A percentile compares a stretch with the other conserved stretches of the same genome.
phyloP scores from a whole-genome alignment of 2,113 vertebrate species.

The Todiramphus saurophagus region DNA sequence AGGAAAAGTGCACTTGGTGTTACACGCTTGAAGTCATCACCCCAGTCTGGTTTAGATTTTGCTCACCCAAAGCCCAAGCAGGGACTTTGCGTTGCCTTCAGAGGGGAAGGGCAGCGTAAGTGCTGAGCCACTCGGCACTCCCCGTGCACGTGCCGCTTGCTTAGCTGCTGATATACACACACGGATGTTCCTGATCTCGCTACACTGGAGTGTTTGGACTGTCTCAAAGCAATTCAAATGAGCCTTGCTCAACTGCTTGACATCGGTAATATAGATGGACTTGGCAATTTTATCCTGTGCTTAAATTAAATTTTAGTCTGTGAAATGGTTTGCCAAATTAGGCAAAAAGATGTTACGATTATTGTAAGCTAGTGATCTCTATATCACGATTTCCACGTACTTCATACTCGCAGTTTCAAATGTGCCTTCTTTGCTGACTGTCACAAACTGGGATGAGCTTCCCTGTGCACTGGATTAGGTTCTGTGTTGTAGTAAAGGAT shows the following conservation, averaged over 20 bases:
- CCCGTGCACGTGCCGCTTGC: fast-evolving
- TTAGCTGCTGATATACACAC: not conserved
- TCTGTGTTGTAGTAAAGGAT: not conserved
- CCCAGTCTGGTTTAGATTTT: not conserved
- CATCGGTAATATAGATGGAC: not conserved
- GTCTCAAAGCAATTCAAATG: not conserved
- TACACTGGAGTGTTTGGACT: not conserved
- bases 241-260: not conserved
- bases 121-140: not conserved
- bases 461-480: not conserved
- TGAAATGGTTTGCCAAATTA: not conserved
- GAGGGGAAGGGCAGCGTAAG: not conserved
- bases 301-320: not conserved
- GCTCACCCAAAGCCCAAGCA: not conserved
- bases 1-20: not conserved
- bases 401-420: not conserved
- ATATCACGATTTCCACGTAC: not conserved
- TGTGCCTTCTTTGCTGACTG: not conserved
- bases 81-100: not conserved
- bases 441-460: not conserved
- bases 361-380: not conserved
- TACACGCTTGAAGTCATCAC: not conserved
- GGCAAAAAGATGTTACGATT: not conserved
- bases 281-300: not conserved
- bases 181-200: not conserved